These are phyloP conservation scores for Phycodurus eques DNA, from an alignment of 2,113 vertebrate species.

Conservation along the genomic window DNA sequence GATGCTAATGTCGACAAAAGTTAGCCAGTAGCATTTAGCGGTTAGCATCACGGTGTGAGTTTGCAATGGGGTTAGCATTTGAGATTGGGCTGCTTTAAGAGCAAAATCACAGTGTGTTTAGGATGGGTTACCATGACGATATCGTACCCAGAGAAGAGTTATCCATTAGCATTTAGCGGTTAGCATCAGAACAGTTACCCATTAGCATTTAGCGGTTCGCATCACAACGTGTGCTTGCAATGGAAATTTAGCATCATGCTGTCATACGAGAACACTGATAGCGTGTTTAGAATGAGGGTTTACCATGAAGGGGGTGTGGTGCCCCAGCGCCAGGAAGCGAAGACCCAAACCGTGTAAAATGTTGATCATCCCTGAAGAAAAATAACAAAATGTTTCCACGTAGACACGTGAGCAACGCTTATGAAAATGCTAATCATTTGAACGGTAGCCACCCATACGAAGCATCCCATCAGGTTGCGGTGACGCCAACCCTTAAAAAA, in stretches of 20 bases:
- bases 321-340: slow-evolving; percentile 90
- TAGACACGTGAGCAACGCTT: neutral
- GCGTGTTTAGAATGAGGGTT: slow-evolving; percentile 26
- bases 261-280: neutral
- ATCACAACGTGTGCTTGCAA: neutral
- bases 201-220: too few relatives aligned
- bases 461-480: neutral
- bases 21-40: neutral
- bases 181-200: neutral
- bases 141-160: neutral
- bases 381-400: neutral
- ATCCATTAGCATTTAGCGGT: neutral
- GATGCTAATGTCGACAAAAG: too few relatives aligned
- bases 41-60: neutral
- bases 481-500: neutral
- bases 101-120: neutral
- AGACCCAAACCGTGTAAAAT: slow-evolving; percentile 94
- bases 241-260: neutral
- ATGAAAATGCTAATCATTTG: neutral
- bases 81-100: too few relatives aligned
- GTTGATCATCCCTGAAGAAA: slow-evolving; percentile 90
- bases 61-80: neutral
- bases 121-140: neutral
- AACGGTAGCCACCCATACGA: neutral
- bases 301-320: slow-evolving; percentile 98